Conservation (phyloP, 2,797 vertebrate species). For the Sylvilagus floridanus region DNA sequence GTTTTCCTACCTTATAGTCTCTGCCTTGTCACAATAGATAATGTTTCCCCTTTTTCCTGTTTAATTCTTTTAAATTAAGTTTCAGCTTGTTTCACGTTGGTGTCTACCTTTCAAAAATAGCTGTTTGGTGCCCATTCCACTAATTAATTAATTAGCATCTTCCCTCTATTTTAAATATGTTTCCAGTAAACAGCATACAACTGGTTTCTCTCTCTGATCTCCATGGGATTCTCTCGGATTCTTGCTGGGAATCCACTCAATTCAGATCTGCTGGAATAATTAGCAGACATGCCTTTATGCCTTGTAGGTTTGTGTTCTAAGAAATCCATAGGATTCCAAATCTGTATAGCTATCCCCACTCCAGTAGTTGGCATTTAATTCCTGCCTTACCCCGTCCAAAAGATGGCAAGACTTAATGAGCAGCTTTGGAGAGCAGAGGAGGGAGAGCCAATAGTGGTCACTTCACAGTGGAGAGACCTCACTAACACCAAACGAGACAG, state of each 20-base stretch:
- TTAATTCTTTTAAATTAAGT: neutral
- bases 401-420: neutral
- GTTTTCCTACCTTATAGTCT: neutral
- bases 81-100: neutral
- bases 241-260: neutral
- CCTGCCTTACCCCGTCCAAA: neutral
- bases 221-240: neutral
- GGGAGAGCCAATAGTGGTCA: neutral
- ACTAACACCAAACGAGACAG: neutral
- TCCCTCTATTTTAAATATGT: conserved; percentile 13
- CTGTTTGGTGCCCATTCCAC: neutral
- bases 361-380: neutral
- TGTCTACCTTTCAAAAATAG: neutral
- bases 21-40: neutral
- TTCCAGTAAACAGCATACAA: neutral
- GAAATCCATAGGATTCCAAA: neutral
- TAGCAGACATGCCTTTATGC: neutral
- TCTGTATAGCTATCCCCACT: neutral
- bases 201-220: neutral
- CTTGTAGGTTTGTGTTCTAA: neutral
- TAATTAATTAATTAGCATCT: neutral
- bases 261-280: neutral
- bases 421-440: neutral
- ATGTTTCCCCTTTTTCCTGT: neutral
- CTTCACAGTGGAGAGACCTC: neutral